phyloP scores from a whole-genome alignment of 2,113 vertebrate genomes.

The Setophaga petechia region DNA sequence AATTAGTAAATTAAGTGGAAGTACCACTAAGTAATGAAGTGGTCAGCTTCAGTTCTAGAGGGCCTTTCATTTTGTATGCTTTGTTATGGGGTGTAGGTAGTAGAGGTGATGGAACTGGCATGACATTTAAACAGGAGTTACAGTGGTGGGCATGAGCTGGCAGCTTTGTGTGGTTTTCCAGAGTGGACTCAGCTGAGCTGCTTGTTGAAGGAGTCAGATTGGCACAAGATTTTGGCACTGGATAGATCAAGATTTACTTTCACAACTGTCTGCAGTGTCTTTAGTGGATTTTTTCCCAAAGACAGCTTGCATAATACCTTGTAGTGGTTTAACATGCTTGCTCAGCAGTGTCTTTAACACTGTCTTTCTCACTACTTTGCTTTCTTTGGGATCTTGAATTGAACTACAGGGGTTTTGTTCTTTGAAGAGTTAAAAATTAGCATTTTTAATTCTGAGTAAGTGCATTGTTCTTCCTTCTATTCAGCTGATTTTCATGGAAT shows the following conservation, averaged over 20 bases:
- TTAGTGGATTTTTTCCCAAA: not conserved
- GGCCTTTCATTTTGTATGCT: not conserved
- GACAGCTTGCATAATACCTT: not conserved
- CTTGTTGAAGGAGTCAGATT: not conserved
- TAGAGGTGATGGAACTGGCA: not conserved
- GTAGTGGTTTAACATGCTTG: not conserved
- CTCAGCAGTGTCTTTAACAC: not conserved
- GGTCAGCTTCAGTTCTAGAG: not conserved
- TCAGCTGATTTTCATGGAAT: not conserved
- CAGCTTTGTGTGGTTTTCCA: not conserved
- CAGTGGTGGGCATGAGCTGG: not conserved
- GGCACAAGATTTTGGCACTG: not conserved
- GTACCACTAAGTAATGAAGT: not conserved
- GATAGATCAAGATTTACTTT: not conserved
- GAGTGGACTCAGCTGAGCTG: not conserved
- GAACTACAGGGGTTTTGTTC: not conserved
- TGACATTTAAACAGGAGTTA: not conserved
- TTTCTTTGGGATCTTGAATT: not conserved
- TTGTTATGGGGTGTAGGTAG: not conserved
- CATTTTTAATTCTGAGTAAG: not conserved
- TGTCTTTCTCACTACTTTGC: not conserved
- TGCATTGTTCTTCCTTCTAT: not conserved
- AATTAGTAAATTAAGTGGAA: not conserved
- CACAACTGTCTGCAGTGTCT: not conserved
- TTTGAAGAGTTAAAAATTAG: not conserved